Evolutionary conservation across 2,888 invertebrate species (phyloP).

Genomic region (Hyposoter didymator): DNA sequence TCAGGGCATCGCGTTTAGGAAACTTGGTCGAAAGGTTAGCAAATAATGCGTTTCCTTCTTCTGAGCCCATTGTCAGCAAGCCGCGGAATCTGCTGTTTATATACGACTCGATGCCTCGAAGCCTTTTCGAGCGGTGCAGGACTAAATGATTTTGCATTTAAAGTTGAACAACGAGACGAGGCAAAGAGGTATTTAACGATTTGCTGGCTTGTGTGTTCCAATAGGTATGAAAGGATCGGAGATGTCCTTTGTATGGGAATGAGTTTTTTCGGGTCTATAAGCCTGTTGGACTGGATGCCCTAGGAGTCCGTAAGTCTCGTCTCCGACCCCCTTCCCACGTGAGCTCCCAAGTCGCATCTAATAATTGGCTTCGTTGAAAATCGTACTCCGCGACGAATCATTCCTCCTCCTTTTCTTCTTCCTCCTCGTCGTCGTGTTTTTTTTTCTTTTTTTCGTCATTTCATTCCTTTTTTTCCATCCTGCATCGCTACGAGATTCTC

Average conservation of each 20-base stretch:
- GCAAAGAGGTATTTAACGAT: conserved; percentile 35
- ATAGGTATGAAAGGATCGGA: conserved; percentile 46
- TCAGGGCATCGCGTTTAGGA: neutral
- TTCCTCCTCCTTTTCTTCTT: conserved; percentile 60
- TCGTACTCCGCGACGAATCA: conserved; percentile 83
- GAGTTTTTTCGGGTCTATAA: conserved; percentile 58
- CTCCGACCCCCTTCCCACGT: conserved; percentile 56
- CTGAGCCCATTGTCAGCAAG: neutral
- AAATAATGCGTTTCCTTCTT: neutral
- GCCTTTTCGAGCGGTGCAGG: conserved; percentile 2
- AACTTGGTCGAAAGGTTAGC: neutral
- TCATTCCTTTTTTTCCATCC: conserved; percentile 58
- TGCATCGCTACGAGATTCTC: conserved; percentile 64
- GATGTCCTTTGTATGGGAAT: conserved; percentile 75
- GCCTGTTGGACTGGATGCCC: conserved; percentile 49
- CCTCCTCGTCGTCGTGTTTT: conserved; percentile 28
- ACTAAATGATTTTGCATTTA: conserved; percentile 39
- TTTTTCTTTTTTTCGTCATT: neutral
- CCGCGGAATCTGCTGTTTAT: conserved; percentile 6
- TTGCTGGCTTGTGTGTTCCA: conserved; percentile 1
- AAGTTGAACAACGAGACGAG: conserved; percentile 16
- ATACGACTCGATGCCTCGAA: conserved; percentile 12
- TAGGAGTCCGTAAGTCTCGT: conserved; percentile 63
- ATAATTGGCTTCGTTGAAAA: conserved; percentile 84
- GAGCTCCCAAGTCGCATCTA: conserved; percentile 79